Evolutionary conservation across 2,113 vertebrate species (phyloP).

Genomic region (Microtus montanus): DNA sequence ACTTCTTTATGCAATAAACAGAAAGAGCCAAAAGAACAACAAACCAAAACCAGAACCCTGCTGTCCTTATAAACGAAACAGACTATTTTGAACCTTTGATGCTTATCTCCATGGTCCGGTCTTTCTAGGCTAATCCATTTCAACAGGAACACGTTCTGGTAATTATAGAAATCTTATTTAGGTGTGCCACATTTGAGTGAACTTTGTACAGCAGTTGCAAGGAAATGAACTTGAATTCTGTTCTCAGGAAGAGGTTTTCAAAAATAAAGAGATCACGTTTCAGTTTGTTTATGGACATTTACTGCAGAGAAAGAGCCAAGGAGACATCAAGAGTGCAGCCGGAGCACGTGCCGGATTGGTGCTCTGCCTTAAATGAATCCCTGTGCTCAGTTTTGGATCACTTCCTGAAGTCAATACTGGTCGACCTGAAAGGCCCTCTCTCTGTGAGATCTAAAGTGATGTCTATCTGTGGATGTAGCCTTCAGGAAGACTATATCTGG

Average conservation of each 20-base stretch:
- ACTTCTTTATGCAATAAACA: background rate
- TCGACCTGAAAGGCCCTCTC: constrained; percentile 58
- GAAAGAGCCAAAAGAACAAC: background rate
- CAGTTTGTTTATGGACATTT: constrained; percentile 50
- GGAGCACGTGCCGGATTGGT: constrained; percentile 40
- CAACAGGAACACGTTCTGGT: constrained; percentile 39
- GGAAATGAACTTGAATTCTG: constrained; percentile 49
- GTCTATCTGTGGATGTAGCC: background rate
- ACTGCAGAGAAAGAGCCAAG: constrained; percentile 45
- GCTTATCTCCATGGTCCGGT: background rate
- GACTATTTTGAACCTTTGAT: constrained; percentile 26
- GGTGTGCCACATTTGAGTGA: constrained; percentile 42
- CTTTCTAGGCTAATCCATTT: constrained; percentile 33
- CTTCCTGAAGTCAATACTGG: constrained; percentile 70
- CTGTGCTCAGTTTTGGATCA: constrained; percentile 59
- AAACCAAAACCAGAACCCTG: background rate
- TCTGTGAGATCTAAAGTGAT: constrained; percentile 50
- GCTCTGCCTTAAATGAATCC: constrained; percentile 64
- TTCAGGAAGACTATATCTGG: background rate
- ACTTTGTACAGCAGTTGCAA: constrained; percentile 15
- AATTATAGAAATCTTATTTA: constrained; percentile 32
- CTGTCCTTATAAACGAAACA: background rate
- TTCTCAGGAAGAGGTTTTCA: constrained; percentile 60
- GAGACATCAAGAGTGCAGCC: background rate
- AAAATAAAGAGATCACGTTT: constrained; percentile 54